Percentiles rank a stretch among this genome's conserved stretches.
phyloP scores from a whole-genome alignment of 2,113 vertebrate species.

The Perca flavescens region DNA sequence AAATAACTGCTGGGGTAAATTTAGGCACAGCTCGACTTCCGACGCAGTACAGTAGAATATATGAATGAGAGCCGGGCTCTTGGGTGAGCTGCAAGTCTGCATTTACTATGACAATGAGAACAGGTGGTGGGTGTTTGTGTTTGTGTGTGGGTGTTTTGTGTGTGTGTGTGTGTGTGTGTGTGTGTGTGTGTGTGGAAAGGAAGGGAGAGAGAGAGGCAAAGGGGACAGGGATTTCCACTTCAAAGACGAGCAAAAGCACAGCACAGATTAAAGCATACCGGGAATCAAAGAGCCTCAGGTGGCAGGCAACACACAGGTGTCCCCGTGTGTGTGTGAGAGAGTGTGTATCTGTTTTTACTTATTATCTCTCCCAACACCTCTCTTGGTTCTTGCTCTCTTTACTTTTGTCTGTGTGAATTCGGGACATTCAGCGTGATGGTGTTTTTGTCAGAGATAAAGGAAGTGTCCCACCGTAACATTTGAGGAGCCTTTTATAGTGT shows the following conservation, averaged over 20 bases:
- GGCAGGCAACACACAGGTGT: constrained; percentile 76
- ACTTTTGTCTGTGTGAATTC: neutral
- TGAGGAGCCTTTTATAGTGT: neutral
- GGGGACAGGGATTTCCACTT: constrained; percentile 82
- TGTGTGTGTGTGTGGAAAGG: neutral
- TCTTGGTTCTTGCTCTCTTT: constrained; percentile 1
- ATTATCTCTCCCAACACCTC: constrained; percentile 28
- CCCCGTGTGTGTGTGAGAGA: constrained; percentile 22
- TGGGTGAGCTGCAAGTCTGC: constrained; percentile 1
- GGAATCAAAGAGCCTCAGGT: constrained; percentile 84
- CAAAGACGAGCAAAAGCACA: constrained; percentile 78
- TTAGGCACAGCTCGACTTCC: constrained; percentile 39
- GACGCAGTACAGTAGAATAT: constrained; percentile 33
- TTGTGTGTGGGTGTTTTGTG: constrained; percentile 2
- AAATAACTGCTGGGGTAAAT: constrained; percentile 72
- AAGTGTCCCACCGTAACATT: neutral
- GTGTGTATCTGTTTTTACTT: constrained; percentile 43
- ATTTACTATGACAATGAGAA: constrained; percentile 44
- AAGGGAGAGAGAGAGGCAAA: constrained; percentile 22
- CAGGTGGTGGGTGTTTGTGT: constrained; percentile 61
- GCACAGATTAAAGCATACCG: constrained; percentile 85
- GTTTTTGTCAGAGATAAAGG: constrained; percentile 5
- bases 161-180: constrained; percentile 14
- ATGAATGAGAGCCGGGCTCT: constrained; percentile 41
- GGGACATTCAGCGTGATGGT: neutral